These are phyloP conservation scores for Peromyscus eremicus DNA, from an alignment of 2,797 vertebrate species.

Conservation along the genomic window DNA sequence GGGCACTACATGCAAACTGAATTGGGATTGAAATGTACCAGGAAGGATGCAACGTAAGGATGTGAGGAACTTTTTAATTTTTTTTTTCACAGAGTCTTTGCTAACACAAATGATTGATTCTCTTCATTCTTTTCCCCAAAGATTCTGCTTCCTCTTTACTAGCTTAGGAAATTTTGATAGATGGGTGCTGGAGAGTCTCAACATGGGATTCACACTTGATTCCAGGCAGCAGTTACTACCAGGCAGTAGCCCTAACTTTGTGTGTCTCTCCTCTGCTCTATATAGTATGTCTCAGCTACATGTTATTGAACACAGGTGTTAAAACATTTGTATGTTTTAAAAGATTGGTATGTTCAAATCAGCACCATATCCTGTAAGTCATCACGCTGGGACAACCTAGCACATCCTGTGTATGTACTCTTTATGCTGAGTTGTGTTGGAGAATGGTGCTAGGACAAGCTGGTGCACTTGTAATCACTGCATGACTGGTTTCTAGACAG, in stretches of 20 bases:
- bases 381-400: not conserved
- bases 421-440: not conserved
- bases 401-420: not conserved
- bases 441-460: not conserved
- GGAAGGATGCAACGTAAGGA: constrained; percentile 47
- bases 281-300: not conserved
- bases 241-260: not conserved
- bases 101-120: constrained; percentile 49
- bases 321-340: not conserved
- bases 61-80: not conserved
- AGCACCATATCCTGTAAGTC: not conserved
- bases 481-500: not conserved
- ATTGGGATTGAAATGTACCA: constrained; percentile 58
- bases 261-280: not conserved
- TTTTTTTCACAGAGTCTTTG: constrained; percentile 47
- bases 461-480: not conserved
- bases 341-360: not conserved
- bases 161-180: constrained; percentile 4
- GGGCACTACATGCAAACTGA: constrained; percentile 59
- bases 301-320: not conserved
- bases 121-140: constrained; percentile 20
- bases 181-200: not conserved
- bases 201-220: not conserved
- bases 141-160: constrained; percentile 24
- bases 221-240: not conserved